Evolutionary conservation across 2,888 invertebrate genomes (phyloP), one percentile per base, ranked within the genome.

Genomic region (Boloria euphrosyne): DNA sequence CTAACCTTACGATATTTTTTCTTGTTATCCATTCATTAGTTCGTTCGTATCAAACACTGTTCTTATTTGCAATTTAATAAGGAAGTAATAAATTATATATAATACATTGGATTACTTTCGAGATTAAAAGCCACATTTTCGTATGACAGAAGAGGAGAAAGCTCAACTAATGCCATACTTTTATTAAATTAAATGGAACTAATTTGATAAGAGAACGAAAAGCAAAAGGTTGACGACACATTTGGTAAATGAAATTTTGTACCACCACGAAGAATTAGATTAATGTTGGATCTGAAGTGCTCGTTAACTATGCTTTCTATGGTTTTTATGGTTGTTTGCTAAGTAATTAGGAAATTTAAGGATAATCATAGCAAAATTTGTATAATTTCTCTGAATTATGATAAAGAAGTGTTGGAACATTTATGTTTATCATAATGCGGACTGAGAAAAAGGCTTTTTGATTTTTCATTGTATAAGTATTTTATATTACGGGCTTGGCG

Each of bases 161-260:
- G 43, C 27, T 38, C 43, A 44, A 75, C 78, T 73, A 76, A 78
- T 75, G 75, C 73, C 59, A 54, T 67, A 61, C 55, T 69, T 70
- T 72, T 69, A 73, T 71, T 69, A 70, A 70, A 73, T 72, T 72
- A 68, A 71, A 70, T 66, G 67, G 52, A 67, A 66, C 60, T 74
- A 74, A 74, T 75, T 74, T 68, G 72, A 71, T 71, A 67, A 72
- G 68, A 71, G 71, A 72, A 67, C 62, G 64, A 60, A 68, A 60
- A 55, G 60, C 67, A 49, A 62, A 62, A 69, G 72, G 71, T 60
- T 62, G 68, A 61, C 55, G 55, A 65, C 67, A 71, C 73, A 74
- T 73, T 74, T 71, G 62, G 63, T 57, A 72, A 73, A 74, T 74
- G 69, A 71, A 70, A 73, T 74, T 74, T 71, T 52, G 66, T 64